A percentile compares a stretch with the other conserved stretches of the same genome.
phyloP scores from a whole-genome alignment of 2,797 vertebrate genomes.

The Sebastes taczanowskii region DNA sequence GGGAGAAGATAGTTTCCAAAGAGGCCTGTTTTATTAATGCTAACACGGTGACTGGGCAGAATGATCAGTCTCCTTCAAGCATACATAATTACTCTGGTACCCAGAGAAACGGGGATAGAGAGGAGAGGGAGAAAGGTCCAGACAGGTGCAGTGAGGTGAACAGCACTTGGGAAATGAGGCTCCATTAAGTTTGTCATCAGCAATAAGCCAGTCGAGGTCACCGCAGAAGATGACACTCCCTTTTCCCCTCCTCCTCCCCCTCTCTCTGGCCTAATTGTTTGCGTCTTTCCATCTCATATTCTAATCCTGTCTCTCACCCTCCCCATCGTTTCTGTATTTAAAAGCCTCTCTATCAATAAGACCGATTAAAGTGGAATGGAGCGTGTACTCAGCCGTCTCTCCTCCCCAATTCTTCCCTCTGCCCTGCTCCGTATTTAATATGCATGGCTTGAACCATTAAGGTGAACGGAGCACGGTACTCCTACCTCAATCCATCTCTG shows the following conservation, averaged over 20 bases:
- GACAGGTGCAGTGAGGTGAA: constrained; percentile 72
- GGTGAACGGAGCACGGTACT: constrained; percentile 38
- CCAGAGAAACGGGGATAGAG: constrained; percentile 18
- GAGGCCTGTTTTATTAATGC: constrained; percentile 71
- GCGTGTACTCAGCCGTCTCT: constrained; percentile 11
- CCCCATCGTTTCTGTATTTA: constrained; percentile 42
- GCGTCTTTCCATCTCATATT: constrained; percentile 37
- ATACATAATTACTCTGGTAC: constrained; percentile 59
- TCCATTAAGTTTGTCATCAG: constrained; percentile 73
- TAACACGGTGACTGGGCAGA: constrained; percentile 65
- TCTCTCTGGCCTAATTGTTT: constrained; percentile 47
- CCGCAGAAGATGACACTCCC: constrained; percentile 31
- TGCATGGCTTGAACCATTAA: constrained; percentile 53
- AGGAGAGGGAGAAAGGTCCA: constrained; percentile 46
- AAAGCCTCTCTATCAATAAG: constrained; percentile 36
- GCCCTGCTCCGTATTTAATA: constrained; percentile 39
- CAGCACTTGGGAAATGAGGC: constrained; percentile 60
- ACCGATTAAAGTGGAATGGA: constrained; percentile 46
- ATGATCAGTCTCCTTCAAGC: constrained; percentile 68
- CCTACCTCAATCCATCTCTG: constrained; percentile 36
- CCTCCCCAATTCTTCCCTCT: constrained; percentile 6
- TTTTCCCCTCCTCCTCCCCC: neutral
- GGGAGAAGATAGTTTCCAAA: constrained; percentile 60
- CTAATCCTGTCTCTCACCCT: constrained; percentile 16
- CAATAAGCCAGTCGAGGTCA: constrained; percentile 63